Evolutionary conservation across 2,797 vertebrate species (phyloP).

Genomic region (Sarcoramphus papa): DNA sequence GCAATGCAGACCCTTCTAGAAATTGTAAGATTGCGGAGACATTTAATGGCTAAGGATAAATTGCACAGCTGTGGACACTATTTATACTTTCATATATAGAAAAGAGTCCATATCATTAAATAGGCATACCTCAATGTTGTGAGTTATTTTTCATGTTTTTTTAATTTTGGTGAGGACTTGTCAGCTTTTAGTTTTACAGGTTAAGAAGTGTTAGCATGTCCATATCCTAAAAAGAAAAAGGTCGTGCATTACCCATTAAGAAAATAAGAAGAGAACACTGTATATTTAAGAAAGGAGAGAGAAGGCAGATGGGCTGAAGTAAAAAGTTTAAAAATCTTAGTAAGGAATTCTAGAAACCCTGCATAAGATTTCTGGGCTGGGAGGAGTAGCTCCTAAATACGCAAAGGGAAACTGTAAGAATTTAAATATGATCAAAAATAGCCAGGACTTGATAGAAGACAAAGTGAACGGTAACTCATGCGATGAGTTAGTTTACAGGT

Average conservation of each 20-base stretch:
- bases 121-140: neutral
- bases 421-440: neutral
- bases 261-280: neutral
- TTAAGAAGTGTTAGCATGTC: neutral
- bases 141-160: neutral
- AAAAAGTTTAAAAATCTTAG: neutral
- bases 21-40: constrained; percentile 15
- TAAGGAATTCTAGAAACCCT: neutral
- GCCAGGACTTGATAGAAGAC: neutral
- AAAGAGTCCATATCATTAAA: neutral
- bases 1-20: constrained; percentile 17
- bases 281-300: neutral
- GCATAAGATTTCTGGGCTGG: neutral
- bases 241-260: neutral
- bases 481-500: neutral
- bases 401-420: neutral
- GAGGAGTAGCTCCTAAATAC: neutral
- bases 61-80: constrained; percentile 39
- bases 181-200: neutral
- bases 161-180: neutral
- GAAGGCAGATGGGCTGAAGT: neutral
- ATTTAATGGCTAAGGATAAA: constrained; percentile 29
- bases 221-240: neutral
- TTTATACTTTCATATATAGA: neutral
- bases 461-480: neutral